Base-by-base conservation (phyloP, 2,113 vertebrate species). In the Pollachius pollachius region DNA sequence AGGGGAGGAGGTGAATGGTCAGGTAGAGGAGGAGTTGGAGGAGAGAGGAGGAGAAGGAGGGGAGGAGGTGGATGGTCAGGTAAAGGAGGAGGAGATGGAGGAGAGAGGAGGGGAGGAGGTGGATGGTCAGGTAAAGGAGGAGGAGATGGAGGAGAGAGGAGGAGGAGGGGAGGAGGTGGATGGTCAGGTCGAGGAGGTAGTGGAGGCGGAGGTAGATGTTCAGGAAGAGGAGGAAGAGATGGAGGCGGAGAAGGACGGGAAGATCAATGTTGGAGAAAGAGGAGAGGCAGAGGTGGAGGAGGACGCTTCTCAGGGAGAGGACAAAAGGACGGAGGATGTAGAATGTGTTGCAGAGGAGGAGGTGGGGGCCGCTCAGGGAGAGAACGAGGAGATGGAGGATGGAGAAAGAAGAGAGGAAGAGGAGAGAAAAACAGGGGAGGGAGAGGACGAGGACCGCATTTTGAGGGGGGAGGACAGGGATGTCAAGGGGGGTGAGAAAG, bases 161-260 rank as follows among this genome's bases (percentile, higher is more conserved):
- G 73, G 61, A 21, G 86, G 71, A 34, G 79, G 77, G 57, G 64
- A 71, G 67, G 77, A 65, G 30, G 71, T 16, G 56, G 71, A 63
- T 60, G 68, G 30, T 16, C 64, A 63, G 18, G 80, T 30, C 0
- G 71, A 23, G 25, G 62, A 63, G 25, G 62, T 37, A 59, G 34
- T 21, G 7, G 62, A 3, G 16, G 34, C 30, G 30, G 16, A 52
- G 59, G n/a, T 8, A 11, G 37, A 41, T 41, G 37, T 6, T 41
- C 37, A 41, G 5, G 27, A 57, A 9, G 2, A 48, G 41, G 41
- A 48, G 41, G 11, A 9, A 9, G 11, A 11, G 37, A 8, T 15
- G 37, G 15, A 60, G 52, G 34, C 11, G n/a, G 17, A 48, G 9
- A 1, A 21, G 0, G 34, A 19, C 59, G 70, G 63, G 61, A 48